These are phyloP conservation scores for Hippocampus zosterae DNA, from an alignment of 2,113 vertebrate genomes.

Conservation along the genomic window DNA sequence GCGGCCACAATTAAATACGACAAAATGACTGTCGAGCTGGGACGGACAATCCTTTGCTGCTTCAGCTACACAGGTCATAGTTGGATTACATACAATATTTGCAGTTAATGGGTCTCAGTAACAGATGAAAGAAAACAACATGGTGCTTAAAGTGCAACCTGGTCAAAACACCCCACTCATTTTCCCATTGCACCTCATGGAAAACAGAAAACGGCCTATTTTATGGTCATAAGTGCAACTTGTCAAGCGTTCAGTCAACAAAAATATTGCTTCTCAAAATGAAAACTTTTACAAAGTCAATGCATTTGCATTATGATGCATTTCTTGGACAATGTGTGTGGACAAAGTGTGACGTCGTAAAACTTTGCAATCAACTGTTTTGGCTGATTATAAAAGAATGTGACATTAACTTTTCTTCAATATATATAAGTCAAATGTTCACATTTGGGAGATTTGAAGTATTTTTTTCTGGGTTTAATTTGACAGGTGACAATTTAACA, in stretches of 20 bases:
- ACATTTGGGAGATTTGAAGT: conserved; percentile 61
- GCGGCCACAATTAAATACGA: conserved; percentile 81
- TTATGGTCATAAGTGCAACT: conserved; percentile 83
- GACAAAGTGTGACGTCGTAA: background rate
- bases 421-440: conserved; percentile 27
- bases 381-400: background rate
- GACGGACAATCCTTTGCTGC: conserved; percentile 32
- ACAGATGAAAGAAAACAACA: conserved; percentile 36
- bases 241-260: conserved; percentile 75
- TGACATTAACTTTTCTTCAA: background rate
- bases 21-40: conserved; percentile 61
- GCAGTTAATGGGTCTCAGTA: conserved; percentile 32
- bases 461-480: conserved; percentile 38
- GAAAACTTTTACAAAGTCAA: conserved; percentile 36
- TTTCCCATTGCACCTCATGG: conserved; percentile 73
- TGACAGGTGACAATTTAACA: conserved; percentile 46
- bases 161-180: conserved; percentile 74
- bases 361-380: background rate
- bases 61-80: conserved; percentile 31
- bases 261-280: conserved; percentile 84
- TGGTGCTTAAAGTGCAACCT: conserved; percentile 46
- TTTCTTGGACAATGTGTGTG: conserved; percentile 6
- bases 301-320: conserved; percentile 40
- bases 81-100: conserved; percentile 36
- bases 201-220: conserved; percentile 87